Evolutionary conservation across 2,113 vertebrate species (phyloP), one percentile per base, ranked within the genome.

Genomic region (Protomyctophum bolini): DNA sequence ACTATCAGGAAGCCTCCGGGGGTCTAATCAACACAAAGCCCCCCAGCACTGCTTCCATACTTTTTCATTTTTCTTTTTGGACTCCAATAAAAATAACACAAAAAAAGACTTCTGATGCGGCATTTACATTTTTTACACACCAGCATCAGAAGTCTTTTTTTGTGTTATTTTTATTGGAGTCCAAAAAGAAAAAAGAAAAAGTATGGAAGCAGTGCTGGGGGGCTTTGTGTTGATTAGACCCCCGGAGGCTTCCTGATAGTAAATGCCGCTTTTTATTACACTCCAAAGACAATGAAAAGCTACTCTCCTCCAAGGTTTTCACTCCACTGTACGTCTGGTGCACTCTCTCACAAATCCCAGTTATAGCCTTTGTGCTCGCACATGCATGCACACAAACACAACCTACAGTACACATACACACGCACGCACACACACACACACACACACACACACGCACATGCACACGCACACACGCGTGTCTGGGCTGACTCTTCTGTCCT

Each of bases 281-380:
- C 70, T 83, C 77, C 75, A 71, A 21, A 75, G 70, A 81, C 81
- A 51, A 84, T 83, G 61, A 68, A 72, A 80, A 73, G 70, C 73
- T 49, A 2, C 57, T 64, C 56, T 81, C 48, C 72, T 68, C 66
- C 68, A 10, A 54, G 55, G 58, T 77, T 83, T 75, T 55, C 54
- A 65, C 54, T 29, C 50, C 5, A 15, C 10, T 0, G 49, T 52
- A 68, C 14, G 14, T 67, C 70, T 68, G 12, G 3, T 55, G 59
- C 58, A 28, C 77, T n/a, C 70, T 51, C 68, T 72, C 65, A 71
- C 51, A 63, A 33, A 33, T 4, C 33, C 2, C 33, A 33, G 33
- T 33, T 33, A 33, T 33, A 33, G 33, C 33, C 4, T 4, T 33
- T 33, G 33, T 33, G 33, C 33, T 33, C 4, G 33, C 33, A 33